These are phyloP conservation scores for Drosophila prosaltans DNA, from an alignment of 1,140 invertebrate genomes.

Conservation along the genomic window DNA sequence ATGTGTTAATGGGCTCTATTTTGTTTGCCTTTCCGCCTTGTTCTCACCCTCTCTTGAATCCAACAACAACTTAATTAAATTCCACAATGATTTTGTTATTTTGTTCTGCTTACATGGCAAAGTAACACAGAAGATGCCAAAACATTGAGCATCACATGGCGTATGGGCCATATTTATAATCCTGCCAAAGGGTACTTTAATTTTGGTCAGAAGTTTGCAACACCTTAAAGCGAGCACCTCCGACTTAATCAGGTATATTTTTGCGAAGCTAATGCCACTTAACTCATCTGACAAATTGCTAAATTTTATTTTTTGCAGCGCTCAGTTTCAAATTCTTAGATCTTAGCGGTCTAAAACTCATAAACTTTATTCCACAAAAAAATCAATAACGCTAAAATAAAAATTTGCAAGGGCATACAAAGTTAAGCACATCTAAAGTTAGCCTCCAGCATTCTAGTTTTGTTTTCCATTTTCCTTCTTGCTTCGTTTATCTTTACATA, in stretches of 20 bases:
- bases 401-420: background rate
- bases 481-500: too few relatives aligned
- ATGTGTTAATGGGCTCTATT: conserved; percentile 69
- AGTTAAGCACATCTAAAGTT: too few relatives aligned
- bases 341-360: too few relatives aligned
- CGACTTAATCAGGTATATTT: conserved; percentile 13
- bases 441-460: too few relatives aligned
- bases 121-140: conserved; percentile 36
- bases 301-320: too few relatives aligned
- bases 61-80: conserved; percentile 69
- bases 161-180: conserved; percentile 54
- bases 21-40: conserved; percentile 23
- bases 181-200: background rate
- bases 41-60: background rate
- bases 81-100: conserved; percentile 73
- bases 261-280: too few relatives aligned
- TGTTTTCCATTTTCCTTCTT: too few relatives aligned
- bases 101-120: conserved; percentile 25
- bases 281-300: too few relatives aligned
- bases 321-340: too few relatives aligned
- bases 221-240: background rate
- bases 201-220: background rate
- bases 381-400: too few relatives aligned
- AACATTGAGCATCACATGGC: conserved; percentile 56
- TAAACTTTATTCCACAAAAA: too few relatives aligned